Base-by-base conservation (phyloP, 2,113 vertebrate genomes). In the Labeo catla region DNA sequence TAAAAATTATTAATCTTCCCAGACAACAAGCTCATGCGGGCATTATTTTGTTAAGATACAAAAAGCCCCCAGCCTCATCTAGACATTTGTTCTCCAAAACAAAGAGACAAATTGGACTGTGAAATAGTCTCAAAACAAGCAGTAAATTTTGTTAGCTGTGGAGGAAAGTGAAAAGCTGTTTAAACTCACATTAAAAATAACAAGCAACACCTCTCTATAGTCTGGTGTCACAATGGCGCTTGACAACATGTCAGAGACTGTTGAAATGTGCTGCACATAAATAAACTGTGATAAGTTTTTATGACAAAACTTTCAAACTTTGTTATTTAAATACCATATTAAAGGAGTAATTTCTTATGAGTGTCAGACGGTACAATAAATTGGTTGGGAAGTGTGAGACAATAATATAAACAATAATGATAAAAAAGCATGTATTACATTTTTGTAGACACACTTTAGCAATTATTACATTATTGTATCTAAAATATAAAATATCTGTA, bases 241-340 rank as follows among this genome's bases (percentile, higher is more conserved):
- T 59, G 72, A 85, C 13, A 65, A 65, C 11, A 36, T 52, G 84
- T 78, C 84, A 85, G 59, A 78, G 45, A 23, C 4, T 45, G 54
- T 8, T 66, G 39, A 16, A 72, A 59, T 43, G 47, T 49, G 72
- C 16, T 39, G 43, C n/a, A 73, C 54, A 11, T 45, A 43, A 45
- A 43, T 23, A 57, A 57, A 57, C 76, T 3, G 76, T 77, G 28
- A 21, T 72, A 39, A 19, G 23, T 50, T 36, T 57, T 65, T 81
- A 79, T 86, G 86, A 66, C 84, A 63, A 28, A 13, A 74, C 36
- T 19, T 43, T 72, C 12, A 80, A 59, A 74, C 74, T 49, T 43
- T 21, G 16, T 43, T 2, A 21, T 45, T 65, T 65, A 10, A 72
- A 43, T 52, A 28, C 11, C 12, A 16, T 50, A 7, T 23, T 15